Evolutionary conservation across 2,888 invertebrate species (phyloP), one percentile per base, ranked within the genome.

Genomic region (Ferrisia virgata): DNA sequence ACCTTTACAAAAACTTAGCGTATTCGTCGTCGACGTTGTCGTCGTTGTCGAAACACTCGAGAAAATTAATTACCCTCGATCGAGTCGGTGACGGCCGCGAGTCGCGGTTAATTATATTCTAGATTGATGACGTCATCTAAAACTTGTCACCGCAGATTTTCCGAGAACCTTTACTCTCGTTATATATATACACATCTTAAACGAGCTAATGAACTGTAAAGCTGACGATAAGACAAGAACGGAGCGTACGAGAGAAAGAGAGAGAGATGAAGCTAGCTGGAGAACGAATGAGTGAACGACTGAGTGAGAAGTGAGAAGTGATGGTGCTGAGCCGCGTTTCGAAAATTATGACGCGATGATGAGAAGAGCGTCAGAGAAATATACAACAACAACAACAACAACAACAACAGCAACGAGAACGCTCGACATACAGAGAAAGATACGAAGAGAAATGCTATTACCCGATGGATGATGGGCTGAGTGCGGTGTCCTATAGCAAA

Each of bases 201-300:
- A 76, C 82, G 82, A 82, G 82, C 82, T 82, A 82, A 82, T 82
- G 82, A 82, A 72, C 69, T 82, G 82, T 82, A 82, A 82, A 82
- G 82, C 82, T 72, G 72, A 39, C 82, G 82, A 82, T 82, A 82
- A 82, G 82, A 72, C 82, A 43, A 82, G 72, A 72, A 69, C 64
- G 72, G 8, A 39, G 64, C 33, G 58, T 36, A 18, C 15, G 15
- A 79, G 47, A 22, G 64, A 47, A 3, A 36, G 47, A 33, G 79
- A 79, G 39, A 76, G n/a, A 76, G 76, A 36, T n/a, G n/a, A n/a
- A n/a, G n/a, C n/a, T n/a, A n/a, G n/a, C n/a, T n/a, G n/a, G 43
- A 13, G 13, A 11, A 13, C 11, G 5, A 58, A 58, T 58, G 22
- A 13, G 58, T 58, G 15, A 4, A 22, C 11, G 13, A 13, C n/a